Conservation (phyloP, 2,888 invertebrate genomes). For the Perizoma affinitatum region DNA sequence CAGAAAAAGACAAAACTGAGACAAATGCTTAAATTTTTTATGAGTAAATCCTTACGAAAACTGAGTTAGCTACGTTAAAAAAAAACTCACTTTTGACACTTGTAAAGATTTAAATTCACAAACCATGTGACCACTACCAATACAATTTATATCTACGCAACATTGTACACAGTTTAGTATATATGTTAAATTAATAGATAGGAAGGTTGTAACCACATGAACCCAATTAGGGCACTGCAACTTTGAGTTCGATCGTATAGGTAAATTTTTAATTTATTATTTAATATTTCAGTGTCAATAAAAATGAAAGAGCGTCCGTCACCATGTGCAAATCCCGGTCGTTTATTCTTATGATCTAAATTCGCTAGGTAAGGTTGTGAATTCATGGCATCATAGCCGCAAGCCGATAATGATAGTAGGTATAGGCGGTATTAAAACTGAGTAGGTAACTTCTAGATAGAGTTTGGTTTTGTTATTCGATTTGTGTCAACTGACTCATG, state of each 20-base stretch:
- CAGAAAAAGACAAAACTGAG: no score
- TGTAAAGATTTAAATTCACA: not conserved
- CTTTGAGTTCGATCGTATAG: no score
- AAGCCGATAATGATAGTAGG: constrained; percentile 3
- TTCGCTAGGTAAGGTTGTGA: not conserved
- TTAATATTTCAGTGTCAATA: constrained; percentile 2
- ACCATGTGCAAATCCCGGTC: constrained; percentile 10
- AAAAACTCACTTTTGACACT: not conserved
- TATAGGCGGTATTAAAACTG: not conserved
- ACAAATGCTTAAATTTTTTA: no score
- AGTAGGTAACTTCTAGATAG: not conserved
- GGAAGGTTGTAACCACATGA: no score
- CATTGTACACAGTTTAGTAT: no score
- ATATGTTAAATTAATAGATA: no score
- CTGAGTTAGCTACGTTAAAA: no score
- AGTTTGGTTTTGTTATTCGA: constrained; percentile 3
- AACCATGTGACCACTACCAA: no score
- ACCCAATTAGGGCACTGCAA: no score
- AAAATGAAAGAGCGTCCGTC: constrained; percentile 8
- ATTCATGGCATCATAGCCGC: constrained; percentile 1
- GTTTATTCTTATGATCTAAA: constrained; percentile 9
- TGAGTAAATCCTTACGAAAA: no score
- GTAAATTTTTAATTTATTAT: no score
- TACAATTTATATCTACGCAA: no score
- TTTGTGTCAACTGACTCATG: constrained; percentile 3